These are phyloP conservation scores for Pelecanus crispus DNA, from an alignment of 2,113 vertebrate species.

Conservation along the genomic window DNA sequence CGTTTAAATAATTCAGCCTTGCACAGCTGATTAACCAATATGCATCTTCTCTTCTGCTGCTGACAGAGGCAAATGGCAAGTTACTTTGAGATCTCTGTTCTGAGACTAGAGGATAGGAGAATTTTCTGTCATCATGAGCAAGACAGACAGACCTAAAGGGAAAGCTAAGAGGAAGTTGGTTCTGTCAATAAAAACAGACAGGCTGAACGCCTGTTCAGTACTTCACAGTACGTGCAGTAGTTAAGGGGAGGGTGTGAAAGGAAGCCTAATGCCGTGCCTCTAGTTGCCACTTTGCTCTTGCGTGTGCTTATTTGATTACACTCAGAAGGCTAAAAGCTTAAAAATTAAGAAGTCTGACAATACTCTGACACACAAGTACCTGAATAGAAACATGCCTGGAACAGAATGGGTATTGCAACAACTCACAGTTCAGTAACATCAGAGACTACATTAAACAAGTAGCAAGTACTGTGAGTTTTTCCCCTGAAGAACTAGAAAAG, in stretches of 20 bases:
- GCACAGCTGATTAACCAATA: constrained; percentile 65
- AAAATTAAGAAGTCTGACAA: constrained; percentile 1
- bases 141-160: not conserved
- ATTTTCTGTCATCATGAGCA: not conserved
- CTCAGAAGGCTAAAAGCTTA: not conserved
- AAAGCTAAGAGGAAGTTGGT: not conserved
- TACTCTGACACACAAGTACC: not conserved
- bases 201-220: not conserved
- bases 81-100: not conserved
- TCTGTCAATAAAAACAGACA: not conserved
- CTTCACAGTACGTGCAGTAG: not conserved
- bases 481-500: not conserved
- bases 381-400: not conserved
- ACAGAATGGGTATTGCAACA: not conserved
- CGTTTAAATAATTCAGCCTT: constrained; percentile 68
- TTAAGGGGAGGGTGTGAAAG: not conserved
- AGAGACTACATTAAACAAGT: not conserved
- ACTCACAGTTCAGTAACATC: not conserved
- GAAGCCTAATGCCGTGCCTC: not conserved
- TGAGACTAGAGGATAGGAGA: not conserved
- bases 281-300: not conserved
- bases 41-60: constrained; percentile 42
- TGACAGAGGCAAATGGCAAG: not conserved
- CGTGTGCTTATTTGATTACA: not conserved
- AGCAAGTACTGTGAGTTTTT: not conserved